A percentile compares a stretch with the other conserved stretches of the same genome.
Conservation (phyloP, 1,140 invertebrate species). For the Ladona fulva region DNA sequence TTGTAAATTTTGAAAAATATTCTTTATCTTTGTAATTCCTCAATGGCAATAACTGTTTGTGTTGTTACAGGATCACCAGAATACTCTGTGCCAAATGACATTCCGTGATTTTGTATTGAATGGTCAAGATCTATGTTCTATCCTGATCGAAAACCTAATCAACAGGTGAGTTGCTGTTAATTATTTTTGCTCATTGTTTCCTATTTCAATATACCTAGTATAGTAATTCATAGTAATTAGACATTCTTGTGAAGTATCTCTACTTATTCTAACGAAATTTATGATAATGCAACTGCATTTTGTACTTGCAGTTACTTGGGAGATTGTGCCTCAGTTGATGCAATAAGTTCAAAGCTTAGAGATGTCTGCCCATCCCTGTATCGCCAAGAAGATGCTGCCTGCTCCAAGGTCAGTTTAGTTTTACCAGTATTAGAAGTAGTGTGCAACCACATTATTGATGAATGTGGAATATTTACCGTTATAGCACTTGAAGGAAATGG, state of each 20-base stretch:
- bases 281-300: no score
- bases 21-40: no score
- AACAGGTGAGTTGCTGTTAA: slow-evolving; percentile 40
- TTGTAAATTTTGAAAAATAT: no score
- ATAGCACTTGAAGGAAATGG: no score
- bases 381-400: slow-evolving; percentile 89
- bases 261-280: no score
- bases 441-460: no score
- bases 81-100: slow-evolving; percentile 49
- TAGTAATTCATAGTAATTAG: no score
- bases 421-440: no score
- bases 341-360: slow-evolving; percentile 78
- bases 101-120: slow-evolving; percentile 75
- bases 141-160: slow-evolving; percentile 65
- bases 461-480: no score
- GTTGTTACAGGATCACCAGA: slow-evolving; percentile 46
- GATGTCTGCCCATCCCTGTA: slow-evolving; percentile 91
- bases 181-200: no score
- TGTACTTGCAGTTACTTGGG: slow-evolving; percentile 64
- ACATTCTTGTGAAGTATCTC: no score
- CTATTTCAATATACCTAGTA: no score
- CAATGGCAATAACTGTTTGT: slow-evolving; percentile 22
- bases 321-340: slow-evolving; percentile 89
- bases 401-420: slow-evolving; percentile 61
- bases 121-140: slow-evolving; percentile 69